Base-by-base conservation (phyloP, 37 sponge, comb jelly and placozoan genomes). In the Tethya wilhelma region DNA sequence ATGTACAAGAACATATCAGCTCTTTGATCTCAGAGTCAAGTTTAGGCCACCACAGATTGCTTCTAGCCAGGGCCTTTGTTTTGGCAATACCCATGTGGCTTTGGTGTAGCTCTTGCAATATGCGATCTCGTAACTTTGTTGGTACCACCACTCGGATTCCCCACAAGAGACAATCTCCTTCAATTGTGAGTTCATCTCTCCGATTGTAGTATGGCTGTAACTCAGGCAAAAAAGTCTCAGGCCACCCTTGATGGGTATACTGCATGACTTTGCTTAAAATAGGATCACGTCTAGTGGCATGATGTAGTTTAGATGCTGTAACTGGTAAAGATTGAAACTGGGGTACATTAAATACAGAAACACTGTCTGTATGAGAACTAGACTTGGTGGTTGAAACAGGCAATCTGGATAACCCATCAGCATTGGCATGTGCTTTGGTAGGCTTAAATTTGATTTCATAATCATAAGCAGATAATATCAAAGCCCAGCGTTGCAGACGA, bases 81-180 rank as follows among this genome's bases (percentile, higher is more conserved):
- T 59, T 25, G 20, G 78, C 8, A 23, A 64, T 43, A 20, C 78
- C 64, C 20, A 37, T 33, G 65, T 77, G 78, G 4, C 42, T 65
- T 25, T 11, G 6, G 31, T 63, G 78, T 22, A 77, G 45, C 45
- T 63, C 33, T 17, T 38, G 28, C 28, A 67, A 70, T 9, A 80
- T 59, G 6, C 29, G 31, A 28, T 9, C 36, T 34, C 40, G 74
- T 22, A 72, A 44, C 22, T 43, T 79, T 8, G 0, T 23, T 31
- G 85, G 85, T 11, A 84, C 38, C 14, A 84, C 44, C 1, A 84
- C 85, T 30, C 85, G 69, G 39, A 22, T 67, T 34, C 85, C 85
- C 78, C 85, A 84, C 64, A 84, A n/a, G n/a, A n/a, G n/a, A n/a
- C n/a, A n/a, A n/a, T n/a, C n/a, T n/a, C n/a, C n/a, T n/a, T n/a